Evolutionary conservation across 2,797 vertebrate genomes (phyloP), one percentile per base, ranked within the genome.

Genomic region (Cheirogaleus major): DNA sequence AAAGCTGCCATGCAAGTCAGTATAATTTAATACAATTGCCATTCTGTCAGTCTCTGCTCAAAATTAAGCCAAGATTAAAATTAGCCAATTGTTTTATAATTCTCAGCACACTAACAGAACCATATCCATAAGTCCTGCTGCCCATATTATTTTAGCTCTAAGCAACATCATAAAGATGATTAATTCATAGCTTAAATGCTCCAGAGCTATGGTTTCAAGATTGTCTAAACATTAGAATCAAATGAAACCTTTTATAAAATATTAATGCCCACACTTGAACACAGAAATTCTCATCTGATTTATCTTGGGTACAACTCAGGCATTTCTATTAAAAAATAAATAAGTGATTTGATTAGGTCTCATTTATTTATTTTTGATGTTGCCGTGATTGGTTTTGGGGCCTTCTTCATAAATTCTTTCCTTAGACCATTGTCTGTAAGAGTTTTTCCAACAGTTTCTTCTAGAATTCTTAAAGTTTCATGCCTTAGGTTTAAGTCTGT

Each of bases 21-120:
- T 90, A 48, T 96, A 97, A 96, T 85, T 95, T 94, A 95, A 43
- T 52, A 45, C 41, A 59, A 88, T 78, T 90, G 45, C 43, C 43
- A 45, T 91, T 95, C 41, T 96, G 59, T 96, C 59, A 63, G 55
- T 84, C 10, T 96, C 65, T 94, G 73, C 50, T 98, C 65, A 96
- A 90, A 96, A 92, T 61, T 91, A 96, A 91, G 12, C 41, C 41
- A 93, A 57, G 57, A 96, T 91, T 65, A 91, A 91, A 96, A 91
- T 75, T 67, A 94, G 45, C 4, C 27, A 89, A 89, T 89, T 91
- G 45, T 95, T 91, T 95, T 61, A 93, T 8, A 92, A 11, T 83
- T 89, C 35, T 43, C 11, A 48, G 17, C 45, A 85, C 14, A 65
- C 2, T 81, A 35, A 67, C n/a, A 96, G 48, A 94, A 80, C 14